Conservation (phyloP, 2,797 vertebrate species). For the Erethizon dorsatum region DNA sequence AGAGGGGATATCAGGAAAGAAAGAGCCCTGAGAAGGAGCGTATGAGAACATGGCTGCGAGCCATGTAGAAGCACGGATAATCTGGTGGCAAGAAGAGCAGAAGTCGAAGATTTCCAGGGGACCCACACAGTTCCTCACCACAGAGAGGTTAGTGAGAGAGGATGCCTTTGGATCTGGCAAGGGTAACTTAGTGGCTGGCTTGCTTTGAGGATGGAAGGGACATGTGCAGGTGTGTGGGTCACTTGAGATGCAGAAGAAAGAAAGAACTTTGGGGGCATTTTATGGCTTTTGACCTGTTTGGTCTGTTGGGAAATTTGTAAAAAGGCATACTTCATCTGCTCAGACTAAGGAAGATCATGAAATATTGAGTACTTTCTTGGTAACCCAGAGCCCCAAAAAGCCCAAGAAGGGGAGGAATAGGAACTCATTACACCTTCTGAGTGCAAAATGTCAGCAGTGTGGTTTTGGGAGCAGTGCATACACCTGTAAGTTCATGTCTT, state of each 20-base stretch:
- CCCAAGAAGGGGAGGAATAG: neutral
- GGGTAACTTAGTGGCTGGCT: neutral
- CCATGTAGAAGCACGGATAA: neutral
- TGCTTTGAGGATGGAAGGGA: neutral
- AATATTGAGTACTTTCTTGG: neutral
- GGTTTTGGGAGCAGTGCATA: neutral
- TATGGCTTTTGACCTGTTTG: neutral
- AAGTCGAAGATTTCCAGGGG: neutral
- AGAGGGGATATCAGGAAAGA: neutral
- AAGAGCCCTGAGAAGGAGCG: neutral
- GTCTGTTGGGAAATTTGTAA: neutral
- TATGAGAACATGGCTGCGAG: neutral
- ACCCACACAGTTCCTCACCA: neutral
- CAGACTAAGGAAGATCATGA: slow-evolving; percentile 3
- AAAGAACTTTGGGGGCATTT: neutral
- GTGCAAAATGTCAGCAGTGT: neutral
- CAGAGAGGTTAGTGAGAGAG: neutral
- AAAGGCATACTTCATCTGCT: neutral
- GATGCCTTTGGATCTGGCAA: neutral
- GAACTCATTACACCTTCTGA: neutral
- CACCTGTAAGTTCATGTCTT: neutral
- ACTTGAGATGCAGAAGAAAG: neutral
- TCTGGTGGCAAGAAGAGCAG: neutral
- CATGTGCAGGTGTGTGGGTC: neutral
- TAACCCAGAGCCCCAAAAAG: neutral